phyloP scores from a whole-genome alignment of 23 tunicate genomes.

The Clavelina lepadiformis region DNA sequence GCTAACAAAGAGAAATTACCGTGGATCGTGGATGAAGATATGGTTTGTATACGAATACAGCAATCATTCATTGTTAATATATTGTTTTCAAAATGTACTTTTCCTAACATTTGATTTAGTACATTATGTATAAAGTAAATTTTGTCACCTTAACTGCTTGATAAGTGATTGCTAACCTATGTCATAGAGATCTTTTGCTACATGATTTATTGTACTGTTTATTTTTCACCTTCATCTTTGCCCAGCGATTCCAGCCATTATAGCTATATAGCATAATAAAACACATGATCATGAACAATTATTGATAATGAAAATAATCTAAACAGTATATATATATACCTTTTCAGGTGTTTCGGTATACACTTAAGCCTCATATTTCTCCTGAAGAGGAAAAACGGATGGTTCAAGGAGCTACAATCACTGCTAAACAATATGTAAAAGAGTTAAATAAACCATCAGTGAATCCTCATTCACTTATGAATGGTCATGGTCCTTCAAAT shows the following conservation, averaged over 20 bases:
- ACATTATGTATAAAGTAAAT: too few species aligned
- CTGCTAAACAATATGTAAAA: background rate
- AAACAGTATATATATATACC: too few species aligned
- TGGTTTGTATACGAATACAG: constrained; percentile 22
- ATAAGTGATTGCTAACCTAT: too few species aligned
- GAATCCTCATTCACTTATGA: background rate
- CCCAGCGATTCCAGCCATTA: too few species aligned
- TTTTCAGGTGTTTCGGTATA: constrained; percentile 28
- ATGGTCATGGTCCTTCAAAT: background rate
- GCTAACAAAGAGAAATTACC: constrained; percentile 35
- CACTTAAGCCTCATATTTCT: constrained; percentile 15
- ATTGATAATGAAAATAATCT: too few species aligned
- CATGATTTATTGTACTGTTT: background rate
- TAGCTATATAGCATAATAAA: too few species aligned
- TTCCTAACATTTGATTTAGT: too few species aligned
- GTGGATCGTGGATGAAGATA: constrained; percentile 58
- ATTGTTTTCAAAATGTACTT: background rate
- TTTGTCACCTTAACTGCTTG: too few species aligned
- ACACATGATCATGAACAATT: too few species aligned
- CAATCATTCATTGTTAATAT: background rate
- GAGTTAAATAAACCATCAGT: background rate
- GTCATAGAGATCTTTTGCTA: background rate
- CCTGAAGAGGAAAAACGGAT: constrained; percentile 26
- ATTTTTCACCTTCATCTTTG: too few species aligned
- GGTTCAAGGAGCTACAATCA: background rate